A percentile compares a stretch with the other conserved stretches of the same genome.
These are phyloP conservation scores for Lutraria lutraria DNA, from an alignment of 2,888 invertebrate genomes.

Conservation along the genomic window DNA sequence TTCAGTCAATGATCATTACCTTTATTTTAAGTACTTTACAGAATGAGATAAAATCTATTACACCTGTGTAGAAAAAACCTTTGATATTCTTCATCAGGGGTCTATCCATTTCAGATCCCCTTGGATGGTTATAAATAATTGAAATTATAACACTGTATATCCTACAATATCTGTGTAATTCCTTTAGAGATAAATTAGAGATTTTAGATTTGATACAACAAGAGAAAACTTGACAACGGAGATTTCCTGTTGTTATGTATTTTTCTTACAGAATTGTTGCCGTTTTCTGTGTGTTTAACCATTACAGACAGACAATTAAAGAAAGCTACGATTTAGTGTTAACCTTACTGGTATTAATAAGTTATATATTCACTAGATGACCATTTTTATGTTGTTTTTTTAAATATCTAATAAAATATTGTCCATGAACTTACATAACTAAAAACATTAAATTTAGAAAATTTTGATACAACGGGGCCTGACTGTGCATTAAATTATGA, in stretches of 20 bases:
- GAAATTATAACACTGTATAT: conserved; percentile 49
- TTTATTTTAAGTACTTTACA: conserved; percentile 50
- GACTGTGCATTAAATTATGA: too few species aligned
- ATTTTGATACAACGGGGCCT: too few species aligned
- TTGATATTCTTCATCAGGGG: conserved; percentile 31
- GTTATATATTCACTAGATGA: neutral
- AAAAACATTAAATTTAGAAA: too few species aligned
- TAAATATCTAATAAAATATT: too few species aligned
- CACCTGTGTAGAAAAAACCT: conserved; percentile 53
- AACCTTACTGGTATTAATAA: neutral
- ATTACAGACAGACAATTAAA: conserved; percentile 2
- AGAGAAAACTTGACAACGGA: neutral
- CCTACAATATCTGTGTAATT: conserved; percentile 52
- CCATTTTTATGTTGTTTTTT: too few species aligned
- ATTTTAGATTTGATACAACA: conserved; percentile 26
- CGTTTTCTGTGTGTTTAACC: conserved; percentile 9
- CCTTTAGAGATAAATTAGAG: conserved; percentile 58
- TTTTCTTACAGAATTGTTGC: neutral
- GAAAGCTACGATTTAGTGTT: neutral
- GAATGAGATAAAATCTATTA: conserved; percentile 60
- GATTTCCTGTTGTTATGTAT: conserved; percentile 22
- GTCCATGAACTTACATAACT: too few species aligned
- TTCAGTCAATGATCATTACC: conserved; percentile 22
- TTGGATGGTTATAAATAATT: conserved; percentile 57
- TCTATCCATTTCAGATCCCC: conserved; percentile 16